These are phyloP conservation scores for Oscheius sp. DNA, from an alignment of 2,888 invertebrate genomes.

Conservation along the genomic window DNA sequence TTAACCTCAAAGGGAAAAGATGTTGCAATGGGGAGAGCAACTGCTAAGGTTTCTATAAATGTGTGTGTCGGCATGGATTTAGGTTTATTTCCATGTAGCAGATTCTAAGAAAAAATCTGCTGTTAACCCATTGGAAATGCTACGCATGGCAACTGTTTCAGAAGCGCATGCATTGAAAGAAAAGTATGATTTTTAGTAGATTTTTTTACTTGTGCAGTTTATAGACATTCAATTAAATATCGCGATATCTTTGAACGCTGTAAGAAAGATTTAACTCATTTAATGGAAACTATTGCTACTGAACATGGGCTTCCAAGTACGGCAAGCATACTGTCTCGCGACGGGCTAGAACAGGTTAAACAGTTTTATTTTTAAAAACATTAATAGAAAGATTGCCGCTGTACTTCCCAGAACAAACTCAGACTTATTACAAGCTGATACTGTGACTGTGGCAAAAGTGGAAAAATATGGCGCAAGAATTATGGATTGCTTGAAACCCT, in stretches of 20 bases:
- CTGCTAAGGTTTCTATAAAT: slow-evolving; percentile 55
- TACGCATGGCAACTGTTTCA: slow-evolving; percentile 60
- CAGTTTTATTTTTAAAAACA: background rate
- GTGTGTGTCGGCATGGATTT: background rate
- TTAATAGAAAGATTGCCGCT: slow-evolving; percentile 61
- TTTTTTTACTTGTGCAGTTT: background rate
- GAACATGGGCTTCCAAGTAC: slow-evolving; percentile 49
- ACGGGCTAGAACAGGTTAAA: slow-evolving; percentile 64
- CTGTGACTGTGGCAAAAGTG: slow-evolving; percentile 64
- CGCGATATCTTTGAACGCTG: slow-evolving; percentile 61
- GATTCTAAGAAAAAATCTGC: slow-evolving; percentile 44
- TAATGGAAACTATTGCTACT: slow-evolving; percentile 52
- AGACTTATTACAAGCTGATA: slow-evolving; percentile 67
- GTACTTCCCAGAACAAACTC: slow-evolving; percentile 70
- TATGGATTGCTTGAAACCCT: slow-evolving; percentile 60
- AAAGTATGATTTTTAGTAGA: slow-evolving; percentile 43
- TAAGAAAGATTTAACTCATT: slow-evolving; percentile 48
- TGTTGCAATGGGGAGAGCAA: slow-evolving; percentile 42
- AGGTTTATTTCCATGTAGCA: slow-evolving; percentile 61
- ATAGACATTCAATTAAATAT: slow-evolving; percentile 63
- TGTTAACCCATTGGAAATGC: slow-evolving; percentile 40
- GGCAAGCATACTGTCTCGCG: slow-evolving; percentile 56
- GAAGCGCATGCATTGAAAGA: slow-evolving; percentile 68
- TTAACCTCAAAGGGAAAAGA: slow-evolving; percentile 56
- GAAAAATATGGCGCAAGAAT: slow-evolving; percentile 58